phyloP scores from a whole-genome alignment of 92 coral and sea anemone species.

The Porites evermanni region DNA sequence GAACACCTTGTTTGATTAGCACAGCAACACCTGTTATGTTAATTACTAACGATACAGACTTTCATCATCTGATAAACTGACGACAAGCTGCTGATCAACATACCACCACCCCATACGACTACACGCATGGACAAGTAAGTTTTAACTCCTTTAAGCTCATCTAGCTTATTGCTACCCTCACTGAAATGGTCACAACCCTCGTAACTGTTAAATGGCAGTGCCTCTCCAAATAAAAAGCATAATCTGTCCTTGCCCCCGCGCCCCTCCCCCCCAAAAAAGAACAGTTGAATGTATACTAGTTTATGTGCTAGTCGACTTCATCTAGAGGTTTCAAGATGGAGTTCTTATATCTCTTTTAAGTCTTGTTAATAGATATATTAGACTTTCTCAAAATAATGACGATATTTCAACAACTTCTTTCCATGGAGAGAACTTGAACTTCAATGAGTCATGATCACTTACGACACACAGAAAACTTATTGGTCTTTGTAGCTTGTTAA shows the following conservation, averaged over 20 bases:
- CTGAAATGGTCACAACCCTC: not conserved
- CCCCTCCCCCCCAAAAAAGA: too few relatives aligned
- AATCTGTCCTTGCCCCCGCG: not conserved
- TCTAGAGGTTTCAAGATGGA: too few relatives aligned
- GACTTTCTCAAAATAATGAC: too few relatives aligned
- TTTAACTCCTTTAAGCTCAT: not conserved
- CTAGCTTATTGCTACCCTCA: not conserved
- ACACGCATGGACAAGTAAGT: slow-evolving; percentile 31
- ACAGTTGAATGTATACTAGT: too few relatives aligned
- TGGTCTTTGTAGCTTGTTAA: not conserved
- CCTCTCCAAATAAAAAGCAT: not conserved
- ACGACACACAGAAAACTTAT: not conserved
- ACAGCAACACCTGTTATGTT: not conserved
- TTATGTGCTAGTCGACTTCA: too few relatives aligned
- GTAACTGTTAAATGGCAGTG: not conserved
- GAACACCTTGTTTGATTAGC: not conserved
- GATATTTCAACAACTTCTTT: too few relatives aligned
- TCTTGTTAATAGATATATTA: too few relatives aligned
- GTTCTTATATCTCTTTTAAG: too few relatives aligned
- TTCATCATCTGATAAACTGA: not conserved
- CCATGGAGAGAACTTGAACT: too few relatives aligned
- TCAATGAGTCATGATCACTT: not conserved
- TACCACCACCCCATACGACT: not conserved
- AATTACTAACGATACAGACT: slow-evolving; percentile 6
- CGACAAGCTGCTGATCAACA: slow-evolving; percentile 10